phyloP scores from a whole-genome alignment of 2,797 vertebrate genomes.

The Chrysocyon brachyurus region DNA sequence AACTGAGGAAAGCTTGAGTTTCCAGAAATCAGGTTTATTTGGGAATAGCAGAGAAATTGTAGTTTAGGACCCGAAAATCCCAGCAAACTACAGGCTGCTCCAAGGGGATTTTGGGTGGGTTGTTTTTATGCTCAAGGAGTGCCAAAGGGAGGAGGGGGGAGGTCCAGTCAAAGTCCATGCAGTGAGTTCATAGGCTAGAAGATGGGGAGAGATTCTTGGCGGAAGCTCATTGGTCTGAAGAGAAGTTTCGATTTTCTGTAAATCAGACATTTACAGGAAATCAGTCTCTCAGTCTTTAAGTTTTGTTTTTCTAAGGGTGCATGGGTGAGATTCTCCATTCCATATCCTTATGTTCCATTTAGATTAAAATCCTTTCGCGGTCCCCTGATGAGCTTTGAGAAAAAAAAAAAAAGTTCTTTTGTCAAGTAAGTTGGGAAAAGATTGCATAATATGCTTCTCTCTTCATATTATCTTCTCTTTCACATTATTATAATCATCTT shows the following conservation, averaged over 20 bases:
- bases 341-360: background rate
- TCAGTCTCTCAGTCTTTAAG: background rate
- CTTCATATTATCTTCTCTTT: background rate
- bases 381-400: background rate
- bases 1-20: background rate
- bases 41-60: background rate
- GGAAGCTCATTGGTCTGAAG: background rate
- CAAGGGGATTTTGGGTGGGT: too few relatives aligned
- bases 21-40: background rate
- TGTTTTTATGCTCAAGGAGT: background rate
- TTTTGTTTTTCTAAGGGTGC: background rate
- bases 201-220: background rate
- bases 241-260: background rate
- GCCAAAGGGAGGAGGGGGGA: too few relatives aligned
- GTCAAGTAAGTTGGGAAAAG: background rate
- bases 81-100: background rate
- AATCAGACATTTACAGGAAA: background rate
- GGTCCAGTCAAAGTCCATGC: background rate
- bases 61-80: background rate
- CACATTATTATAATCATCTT: background rate
- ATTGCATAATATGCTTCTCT: background rate
- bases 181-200: background rate
- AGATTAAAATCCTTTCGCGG: background rate
- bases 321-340: background rate
- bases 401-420: constrained; percentile 24